Conservation (phyloP, 1,140 invertebrate genomes). For the Drosophila chauvacae region DNA sequence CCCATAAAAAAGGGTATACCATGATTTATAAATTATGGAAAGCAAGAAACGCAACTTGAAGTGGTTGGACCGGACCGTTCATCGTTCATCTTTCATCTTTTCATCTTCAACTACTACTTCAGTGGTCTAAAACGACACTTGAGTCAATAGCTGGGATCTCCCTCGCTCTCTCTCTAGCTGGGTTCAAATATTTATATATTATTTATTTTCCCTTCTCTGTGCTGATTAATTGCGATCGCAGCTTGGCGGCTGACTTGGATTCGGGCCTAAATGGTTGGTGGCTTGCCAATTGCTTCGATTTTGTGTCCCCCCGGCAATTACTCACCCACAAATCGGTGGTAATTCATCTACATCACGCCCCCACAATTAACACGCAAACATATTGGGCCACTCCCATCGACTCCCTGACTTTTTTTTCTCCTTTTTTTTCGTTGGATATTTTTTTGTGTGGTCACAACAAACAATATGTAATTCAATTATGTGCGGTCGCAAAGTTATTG, state of each 20-base stretch:
- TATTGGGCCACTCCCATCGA: slow-evolving; percentile 46
- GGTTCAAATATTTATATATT: background rate
- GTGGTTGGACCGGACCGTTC: slow-evolving; percentile 8
- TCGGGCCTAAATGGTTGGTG: slow-evolving; percentile 20
- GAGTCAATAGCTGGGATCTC: slow-evolving; percentile 59
- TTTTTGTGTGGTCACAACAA: slow-evolving; percentile 50
- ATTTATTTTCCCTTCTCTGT: background rate
- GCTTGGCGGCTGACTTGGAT: background rate
- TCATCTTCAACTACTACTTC: slow-evolving; percentile 65
- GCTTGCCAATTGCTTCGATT: slow-evolving; percentile 25
- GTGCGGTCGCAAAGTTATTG: slow-evolving; percentile 69
- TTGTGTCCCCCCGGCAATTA: slow-evolving; percentile 34
- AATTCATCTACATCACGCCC: slow-evolving; percentile 81
- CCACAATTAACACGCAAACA: slow-evolving; percentile 71
- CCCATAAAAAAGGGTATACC: slow-evolving; percentile 16
- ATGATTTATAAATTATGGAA: slow-evolving; percentile 11
- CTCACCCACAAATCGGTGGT: slow-evolving; percentile 55
- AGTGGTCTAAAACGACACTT: slow-evolving; percentile 82
- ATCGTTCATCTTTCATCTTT: background rate
- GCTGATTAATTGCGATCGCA: slow-evolving; percentile 29
- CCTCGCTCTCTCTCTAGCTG: background rate
- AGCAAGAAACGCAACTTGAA: slow-evolving; percentile 31
- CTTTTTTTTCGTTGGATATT: no score
- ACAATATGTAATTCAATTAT: slow-evolving; percentile 81
- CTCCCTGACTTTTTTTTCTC: background rate